Base-by-base conservation (phyloP, 2,113 vertebrate genomes). In the Plectropomus leopardus region DNA sequence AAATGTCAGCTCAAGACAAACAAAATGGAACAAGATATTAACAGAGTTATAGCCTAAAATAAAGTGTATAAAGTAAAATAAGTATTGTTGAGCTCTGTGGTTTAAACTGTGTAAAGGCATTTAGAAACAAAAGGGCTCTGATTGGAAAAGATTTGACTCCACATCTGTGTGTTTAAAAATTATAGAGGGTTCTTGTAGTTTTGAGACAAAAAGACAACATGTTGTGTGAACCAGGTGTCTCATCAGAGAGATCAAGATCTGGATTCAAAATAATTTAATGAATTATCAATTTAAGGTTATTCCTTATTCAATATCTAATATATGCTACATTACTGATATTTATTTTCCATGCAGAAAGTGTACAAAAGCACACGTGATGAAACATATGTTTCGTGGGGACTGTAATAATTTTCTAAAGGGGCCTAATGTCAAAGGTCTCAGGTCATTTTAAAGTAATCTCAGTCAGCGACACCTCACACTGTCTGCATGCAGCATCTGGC, bases 61-160 rank as follows among this genome's bases (percentile, higher is more conserved):
- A 36, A 74, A 61, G 6, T 53, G 24, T 36, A 36, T 36, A n/a
- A n/a, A 36, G 4, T 21, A 8, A 44, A 44, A 15, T 44, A 65
- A 75, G 23, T 55, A 67, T 42, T 60, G 14, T 60, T 60, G 26
- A 68, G 32, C 32, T 48, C 23, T 60, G 7, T 67, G 10, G 9
- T 59, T 30, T 9, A 42, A 42, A 60, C 26, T 17, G 28, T 32
- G 14, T n/a, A 36, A 61, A 50, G 1, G 8, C 9, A 47, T 48
- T 48, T 48, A 3, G 36, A 55, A 26, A 40, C 36, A 10, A 10
- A 40, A 40, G 8, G 11, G 32, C 36, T 42, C 16, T 26, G 61
- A 64, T 19, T 23, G 60, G 23, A 60, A 44, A 26, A 13, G 15
- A 17, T 36, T 21, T 21, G 47, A 23, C 32, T 5, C 19, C 59